Percentiles rank a stretch among this genome's conserved stretches.
phyloP scores from a whole-genome alignment of 2,888 invertebrate species.

The Drosophila vallismaia region DNA sequence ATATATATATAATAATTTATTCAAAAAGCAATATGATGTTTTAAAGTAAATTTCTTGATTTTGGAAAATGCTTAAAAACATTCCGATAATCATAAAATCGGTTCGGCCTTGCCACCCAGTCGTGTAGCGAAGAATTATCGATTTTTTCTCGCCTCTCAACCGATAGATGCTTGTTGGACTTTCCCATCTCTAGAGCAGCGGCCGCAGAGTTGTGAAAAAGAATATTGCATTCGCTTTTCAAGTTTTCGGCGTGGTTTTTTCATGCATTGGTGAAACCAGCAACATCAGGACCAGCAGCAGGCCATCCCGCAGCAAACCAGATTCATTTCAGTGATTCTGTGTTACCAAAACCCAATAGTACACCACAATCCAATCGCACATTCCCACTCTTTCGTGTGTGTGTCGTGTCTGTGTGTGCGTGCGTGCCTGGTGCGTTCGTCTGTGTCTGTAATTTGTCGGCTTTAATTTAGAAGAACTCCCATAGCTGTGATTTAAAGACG shows the following conservation, averaged over 20 bases:
- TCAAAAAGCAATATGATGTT: no score
- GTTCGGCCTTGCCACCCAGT: background rate
- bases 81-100: background rate
- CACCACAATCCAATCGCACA: conserved; percentile 9
- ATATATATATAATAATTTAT: background rate
- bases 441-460: conserved; percentile 63
- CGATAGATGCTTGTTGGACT: conserved; percentile 14
- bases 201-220: conserved; percentile 40
- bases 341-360: background rate
- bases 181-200: conserved; percentile 37
- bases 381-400: conserved; percentile 48
- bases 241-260: conserved; percentile 54
- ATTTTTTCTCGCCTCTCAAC: conserved; percentile 9
- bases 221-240: conserved; percentile 27
- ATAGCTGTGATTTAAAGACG: conserved; percentile 13
- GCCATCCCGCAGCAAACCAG: background rate
- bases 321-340: conserved; percentile 5
- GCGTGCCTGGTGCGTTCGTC: conserved; percentile 23
- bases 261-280: conserved; percentile 34
- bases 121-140: background rate
- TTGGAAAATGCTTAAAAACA: background rate
- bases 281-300: conserved; percentile 1
- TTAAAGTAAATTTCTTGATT: background rate
- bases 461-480: conserved; percentile 65
- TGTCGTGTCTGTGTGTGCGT: conserved; percentile 24